These are phyloP conservation scores for Plectropomus leopardus DNA, from an alignment of 2,113 vertebrate species.

Conservation along the genomic window DNA sequence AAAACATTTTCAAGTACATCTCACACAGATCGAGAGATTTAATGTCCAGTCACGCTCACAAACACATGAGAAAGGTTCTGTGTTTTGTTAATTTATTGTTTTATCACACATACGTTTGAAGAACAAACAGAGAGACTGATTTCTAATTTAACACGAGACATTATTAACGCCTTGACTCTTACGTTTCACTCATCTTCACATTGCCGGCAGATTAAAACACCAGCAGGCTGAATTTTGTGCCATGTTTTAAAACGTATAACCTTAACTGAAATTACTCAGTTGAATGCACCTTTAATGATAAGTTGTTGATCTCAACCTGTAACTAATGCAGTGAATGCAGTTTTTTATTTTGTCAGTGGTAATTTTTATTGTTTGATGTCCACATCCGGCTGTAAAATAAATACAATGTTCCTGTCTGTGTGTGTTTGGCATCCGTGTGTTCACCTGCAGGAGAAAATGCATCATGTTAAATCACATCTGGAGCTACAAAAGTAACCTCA, in stretches of 20 bases:
- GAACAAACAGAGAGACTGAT: too few species aligned
- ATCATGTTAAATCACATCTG: neutral
- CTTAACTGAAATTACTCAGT: neutral
- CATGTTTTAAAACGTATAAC: neutral
- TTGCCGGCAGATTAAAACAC: too few species aligned
- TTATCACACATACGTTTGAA: too few species aligned
- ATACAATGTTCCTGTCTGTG: neutral
- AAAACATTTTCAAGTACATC: too few species aligned
- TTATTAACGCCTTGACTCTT: too few species aligned
- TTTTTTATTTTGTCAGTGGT: slow-evolving; percentile 23
- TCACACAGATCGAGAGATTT: too few species aligned
- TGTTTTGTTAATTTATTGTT: too few species aligned
- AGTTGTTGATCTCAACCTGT: neutral
- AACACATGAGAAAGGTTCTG: too few species aligned
- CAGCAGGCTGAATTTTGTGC: neutral
- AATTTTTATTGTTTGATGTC: slow-evolving; percentile 52
- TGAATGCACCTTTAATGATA: neutral
- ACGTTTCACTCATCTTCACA: too few species aligned
- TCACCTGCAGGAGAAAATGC: slow-evolving; percentile 50
- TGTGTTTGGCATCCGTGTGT: neutral
- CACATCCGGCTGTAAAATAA: slow-evolving; percentile 15
- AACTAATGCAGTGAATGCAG: neutral
- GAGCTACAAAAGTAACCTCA: neutral
- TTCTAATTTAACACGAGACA: too few species aligned
- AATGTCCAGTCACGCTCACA: too few species aligned